Conservation (phyloP, 2,113 vertebrate species). For the Alligator mississippiensis region DNA sequence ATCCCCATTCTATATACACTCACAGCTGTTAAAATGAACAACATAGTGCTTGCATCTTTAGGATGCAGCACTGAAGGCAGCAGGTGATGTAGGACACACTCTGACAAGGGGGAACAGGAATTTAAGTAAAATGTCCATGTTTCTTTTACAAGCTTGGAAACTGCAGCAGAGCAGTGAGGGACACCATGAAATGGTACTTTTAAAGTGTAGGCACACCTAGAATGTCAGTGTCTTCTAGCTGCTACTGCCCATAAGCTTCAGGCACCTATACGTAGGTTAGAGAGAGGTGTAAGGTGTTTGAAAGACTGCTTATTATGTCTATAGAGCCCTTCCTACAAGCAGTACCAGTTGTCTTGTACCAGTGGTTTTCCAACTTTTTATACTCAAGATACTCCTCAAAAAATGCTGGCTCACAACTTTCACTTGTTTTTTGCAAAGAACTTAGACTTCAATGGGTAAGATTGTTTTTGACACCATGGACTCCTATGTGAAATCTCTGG, state of each 20-base stretch:
- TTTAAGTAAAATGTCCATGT: background rate
- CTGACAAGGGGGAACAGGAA: background rate
- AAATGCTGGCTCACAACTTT: no score
- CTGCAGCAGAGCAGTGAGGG: background rate
- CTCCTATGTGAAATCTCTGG: no score
- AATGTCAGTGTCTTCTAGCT: background rate
- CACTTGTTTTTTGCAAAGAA: no score
- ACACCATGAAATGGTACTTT: background rate
- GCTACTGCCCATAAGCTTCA: background rate
- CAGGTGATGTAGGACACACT: background rate
- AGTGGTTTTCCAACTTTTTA: background rate
- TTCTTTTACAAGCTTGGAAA: background rate
- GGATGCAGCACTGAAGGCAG: background rate
- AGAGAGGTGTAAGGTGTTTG: background rate
- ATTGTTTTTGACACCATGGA: no score
- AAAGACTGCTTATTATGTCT: background rate
- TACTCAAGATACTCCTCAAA: no score
- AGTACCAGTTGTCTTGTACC: background rate
- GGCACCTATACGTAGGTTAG: accelerated
- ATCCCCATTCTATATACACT: background rate
- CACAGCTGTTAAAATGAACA: background rate
- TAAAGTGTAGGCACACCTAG: background rate
- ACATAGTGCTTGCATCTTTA: background rate
- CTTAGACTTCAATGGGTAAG: no score
- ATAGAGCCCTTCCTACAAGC: background rate